phyloP scores from a whole-genome alignment of 1,140 invertebrate species.

The Cydia strobilella region DNA sequence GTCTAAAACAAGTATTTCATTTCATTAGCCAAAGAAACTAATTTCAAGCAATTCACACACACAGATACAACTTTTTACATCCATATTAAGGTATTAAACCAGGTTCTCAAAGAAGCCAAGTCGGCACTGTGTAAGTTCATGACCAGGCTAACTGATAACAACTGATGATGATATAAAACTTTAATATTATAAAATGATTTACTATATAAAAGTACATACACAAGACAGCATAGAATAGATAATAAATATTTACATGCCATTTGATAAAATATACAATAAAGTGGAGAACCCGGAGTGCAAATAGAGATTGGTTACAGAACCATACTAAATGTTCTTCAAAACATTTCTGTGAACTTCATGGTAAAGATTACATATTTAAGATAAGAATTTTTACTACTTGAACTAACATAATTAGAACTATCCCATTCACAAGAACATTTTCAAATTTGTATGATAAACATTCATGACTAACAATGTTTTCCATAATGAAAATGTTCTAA shows the following conservation, averaged over 20 bases:
- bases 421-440: background rate
- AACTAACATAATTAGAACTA: conserved; percentile 11
- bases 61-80: conserved; percentile 47
- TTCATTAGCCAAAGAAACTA: conserved; percentile 37
- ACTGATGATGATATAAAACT: conserved; percentile 12
- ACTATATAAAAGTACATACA: conserved; percentile 26
- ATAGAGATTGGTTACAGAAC: conserved; percentile 10
- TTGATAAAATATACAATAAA: background rate
- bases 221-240: conserved; percentile 21
- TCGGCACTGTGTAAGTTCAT: conserved; percentile 10
- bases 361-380: conserved; percentile 28
- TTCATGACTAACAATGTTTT: background rate
- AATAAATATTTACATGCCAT: conserved; percentile 24
- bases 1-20: conserved; percentile 31
- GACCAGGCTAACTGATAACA: background rate
- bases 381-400: conserved; percentile 31
- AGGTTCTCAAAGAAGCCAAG: conserved; percentile 42
- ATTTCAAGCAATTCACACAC: conserved; percentile 55
- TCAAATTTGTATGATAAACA: background rate
- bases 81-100: conserved; percentile 35
- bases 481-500: background rate
- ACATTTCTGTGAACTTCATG: conserved; percentile 23
- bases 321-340: conserved; percentile 15
- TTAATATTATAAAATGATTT: conserved; percentile 15
- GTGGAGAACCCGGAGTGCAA: conserved; percentile 4